A percentile compares a stretch with the other conserved stretches of the same genome.
Evolutionary conservation across 2,113 vertebrate species (phyloP).

Genomic region (Toxostoma redivivum): DNA sequence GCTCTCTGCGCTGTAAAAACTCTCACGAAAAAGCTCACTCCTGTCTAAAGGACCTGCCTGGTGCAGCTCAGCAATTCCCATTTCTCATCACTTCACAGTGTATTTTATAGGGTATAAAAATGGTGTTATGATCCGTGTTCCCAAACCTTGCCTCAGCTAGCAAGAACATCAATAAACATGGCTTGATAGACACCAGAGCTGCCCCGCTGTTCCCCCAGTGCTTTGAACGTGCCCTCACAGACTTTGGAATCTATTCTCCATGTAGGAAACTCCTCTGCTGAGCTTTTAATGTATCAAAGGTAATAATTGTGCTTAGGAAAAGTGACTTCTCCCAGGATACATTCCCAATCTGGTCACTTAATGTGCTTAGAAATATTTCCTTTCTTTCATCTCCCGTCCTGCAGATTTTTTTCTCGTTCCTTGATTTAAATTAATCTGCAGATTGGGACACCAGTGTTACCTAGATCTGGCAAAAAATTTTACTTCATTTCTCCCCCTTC

Average conservation of each 20-base stretch:
- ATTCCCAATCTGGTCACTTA: not conserved
- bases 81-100: slow-evolving; percentile 34
- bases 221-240: not conserved
- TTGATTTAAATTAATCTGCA: not conserved
- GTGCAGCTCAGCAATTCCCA: slow-evolving; percentile 12
- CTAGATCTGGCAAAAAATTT: not conserved
- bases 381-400: not conserved
- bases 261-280: not conserved
- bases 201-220: not conserved
- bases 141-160: slow-evolving; percentile 39
- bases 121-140: slow-evolving; percentile 55
- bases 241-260: not conserved
- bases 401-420: not conserved
- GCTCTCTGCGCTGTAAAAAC: slow-evolving; percentile 8
- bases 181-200: slow-evolving; percentile 51
- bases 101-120: slow-evolving; percentile 63
- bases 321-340: not conserved
- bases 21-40: not conserved
- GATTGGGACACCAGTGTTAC: not conserved
- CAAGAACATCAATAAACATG: slow-evolving; percentile 52
- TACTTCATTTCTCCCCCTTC: not conserved
- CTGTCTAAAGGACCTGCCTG: slow-evolving; percentile 8
- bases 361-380: not conserved
- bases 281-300: not conserved
- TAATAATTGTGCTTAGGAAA: not conserved